Conservation (phyloP, 2,113 vertebrate genomes). For the chimpanzee (Pan troglodytes) region NHGRI_mPanTro3-v2.1_pri NC_072404.2:94828501-94829000, state of each 20-base stretch:
- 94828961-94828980: neutral
- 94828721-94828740: neutral
- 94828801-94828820: neutral
- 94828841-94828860: neutral
- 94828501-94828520: neutral
- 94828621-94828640: neutral
- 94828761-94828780: neutral
- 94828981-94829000: neutral
- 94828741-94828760: neutral
- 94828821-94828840: neutral
- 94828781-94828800: neutral
- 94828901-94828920: neutral
- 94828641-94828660: neutral
- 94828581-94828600: neutral
- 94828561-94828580: neutral
- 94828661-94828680: neutral
- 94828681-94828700: neutral
- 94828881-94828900: neutral
- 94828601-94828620: neutral
- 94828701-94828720: neutral
- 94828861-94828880: neutral
- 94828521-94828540: neutral
- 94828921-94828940: neutral
- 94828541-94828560: neutral
- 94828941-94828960: neutral